A percentile compares a stretch with the other conserved stretches of the same genome.
phyloP scores from a whole-genome alignment of 2,888 invertebrate species.

The Drosophila basisetae region DNA sequence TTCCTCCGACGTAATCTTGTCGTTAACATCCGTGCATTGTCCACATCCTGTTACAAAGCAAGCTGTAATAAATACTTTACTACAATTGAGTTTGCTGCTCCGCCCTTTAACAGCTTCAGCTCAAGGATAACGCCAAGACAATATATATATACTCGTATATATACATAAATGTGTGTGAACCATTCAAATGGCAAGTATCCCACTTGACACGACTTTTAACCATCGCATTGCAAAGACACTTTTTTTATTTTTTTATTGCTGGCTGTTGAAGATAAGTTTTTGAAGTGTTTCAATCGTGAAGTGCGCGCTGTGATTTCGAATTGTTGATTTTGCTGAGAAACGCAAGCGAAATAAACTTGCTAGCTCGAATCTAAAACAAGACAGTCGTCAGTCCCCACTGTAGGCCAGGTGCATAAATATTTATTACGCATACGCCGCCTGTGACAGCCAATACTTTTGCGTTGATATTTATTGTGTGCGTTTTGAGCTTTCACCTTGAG shows the following conservation, averaged over 20 bases:
- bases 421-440: conserved; percentile 77
- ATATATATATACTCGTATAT: neutral
- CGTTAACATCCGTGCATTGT: neutral
- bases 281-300: conserved; percentile 33
- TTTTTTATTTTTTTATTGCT: neutral
- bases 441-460: conserved; percentile 46
- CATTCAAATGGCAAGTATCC: conserved; percentile 62
- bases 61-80: conserved; percentile 35
- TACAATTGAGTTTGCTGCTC: conserved; percentile 13
- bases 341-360: conserved; percentile 11
- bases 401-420: conserved; percentile 66
- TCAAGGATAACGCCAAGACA: conserved; percentile 25
- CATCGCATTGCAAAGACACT: conserved; percentile 38
- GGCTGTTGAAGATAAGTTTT: conserved; percentile 18
- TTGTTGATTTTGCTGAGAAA: conserved; percentile 30
- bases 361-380: conserved; percentile 1
- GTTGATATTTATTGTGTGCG: conserved; percentile 22
- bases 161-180: conserved; percentile 40
- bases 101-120: conserved; percentile 29
- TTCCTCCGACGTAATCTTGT: conserved; percentile 5
- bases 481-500: conserved; percentile 59
- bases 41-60: conserved; percentile 13
- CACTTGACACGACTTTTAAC: conserved; percentile 67
- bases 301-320: conserved; percentile 23
- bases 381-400: conserved; percentile 15